Conservation (phyloP, 1,140 invertebrate species). For the Bombus sylvicola region DNA sequence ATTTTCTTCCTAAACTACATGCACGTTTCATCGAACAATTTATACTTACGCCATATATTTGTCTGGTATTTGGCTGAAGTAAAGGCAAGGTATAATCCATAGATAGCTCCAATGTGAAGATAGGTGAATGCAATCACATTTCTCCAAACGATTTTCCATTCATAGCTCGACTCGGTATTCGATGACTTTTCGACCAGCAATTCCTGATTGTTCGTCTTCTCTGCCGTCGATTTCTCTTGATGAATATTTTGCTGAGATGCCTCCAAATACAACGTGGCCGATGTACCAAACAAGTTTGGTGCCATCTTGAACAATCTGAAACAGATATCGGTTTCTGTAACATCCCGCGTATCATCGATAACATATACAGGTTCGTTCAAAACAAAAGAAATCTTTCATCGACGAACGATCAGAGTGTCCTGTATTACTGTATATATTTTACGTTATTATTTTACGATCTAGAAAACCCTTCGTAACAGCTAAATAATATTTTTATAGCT, state of each 20-base stretch:
- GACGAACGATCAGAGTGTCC: neutral
- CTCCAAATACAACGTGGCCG: slow-evolving; percentile 79
- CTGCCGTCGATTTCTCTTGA: slow-evolving; percentile 60
- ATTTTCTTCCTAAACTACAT: too few species aligned
- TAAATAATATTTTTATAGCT: too few species aligned
- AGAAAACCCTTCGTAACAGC: neutral
- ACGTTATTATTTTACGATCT: neutral
- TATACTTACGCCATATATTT: slow-evolving; percentile 83
- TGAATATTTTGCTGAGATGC: slow-evolving; percentile 77
- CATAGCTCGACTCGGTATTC: slow-evolving; percentile 73
- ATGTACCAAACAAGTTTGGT: slow-evolving; percentile 81
- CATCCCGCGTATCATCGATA: fast-evolving
- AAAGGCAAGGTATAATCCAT: slow-evolving; percentile 85
- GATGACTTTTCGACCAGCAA: slow-evolving; percentile 48
- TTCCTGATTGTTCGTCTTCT: slow-evolving; percentile 49
- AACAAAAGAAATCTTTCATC: neutral
- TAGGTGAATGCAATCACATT: slow-evolving; percentile 88
- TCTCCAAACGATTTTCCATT: slow-evolving; percentile 88
- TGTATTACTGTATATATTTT: too few species aligned
- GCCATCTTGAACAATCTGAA: slow-evolving; percentile 75
- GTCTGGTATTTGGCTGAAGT: slow-evolving; percentile 82
- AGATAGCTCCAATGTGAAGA: slow-evolving; percentile 85
- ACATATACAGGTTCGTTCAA: neutral
- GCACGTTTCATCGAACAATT: neutral
- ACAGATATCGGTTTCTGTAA: neutral